Percentiles rank a stretch among this genome's conserved stretches.
These are phyloP conservation scores for Oncorhynchus masou DNA, from an alignment of 2,113 vertebrate genomes.

Conservation along the genomic window DNA sequence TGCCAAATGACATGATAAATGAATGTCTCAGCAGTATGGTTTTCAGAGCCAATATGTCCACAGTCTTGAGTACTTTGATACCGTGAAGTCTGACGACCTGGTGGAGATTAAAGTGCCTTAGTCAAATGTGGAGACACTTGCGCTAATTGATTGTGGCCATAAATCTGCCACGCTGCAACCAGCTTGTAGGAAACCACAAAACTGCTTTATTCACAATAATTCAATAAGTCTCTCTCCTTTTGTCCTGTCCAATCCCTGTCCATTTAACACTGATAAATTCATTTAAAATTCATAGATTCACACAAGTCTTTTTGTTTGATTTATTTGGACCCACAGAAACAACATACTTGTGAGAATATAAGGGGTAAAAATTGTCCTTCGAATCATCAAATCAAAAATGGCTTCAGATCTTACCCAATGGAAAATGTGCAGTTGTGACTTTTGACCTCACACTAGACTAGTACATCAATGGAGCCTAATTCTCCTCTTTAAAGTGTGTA, in stretches of 20 bases:
- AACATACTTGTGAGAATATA: neutral
- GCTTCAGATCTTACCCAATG: neutral
- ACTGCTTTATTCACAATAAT: conserved; percentile 25
- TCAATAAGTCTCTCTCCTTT: neutral
- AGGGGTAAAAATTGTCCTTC: neutral
- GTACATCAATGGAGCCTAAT: neutral
- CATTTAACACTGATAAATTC: conserved; percentile 3
- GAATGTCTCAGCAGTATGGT: too few species aligned
- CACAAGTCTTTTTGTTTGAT: neutral
- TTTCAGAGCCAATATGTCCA: conserved; percentile 32
- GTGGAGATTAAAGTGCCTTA: conserved; percentile 37
- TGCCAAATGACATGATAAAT: too few species aligned
- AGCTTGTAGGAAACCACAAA: conserved; percentile 30
- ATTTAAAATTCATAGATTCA: neutral
- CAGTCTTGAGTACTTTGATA: conserved; percentile 18
- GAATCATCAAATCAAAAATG: neutral
- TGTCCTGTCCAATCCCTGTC: neutral
- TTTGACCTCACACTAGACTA: conserved; percentile 1
- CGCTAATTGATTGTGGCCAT: conserved; percentile 53
- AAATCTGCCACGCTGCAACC: conserved; percentile 42
- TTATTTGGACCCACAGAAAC: neutral
- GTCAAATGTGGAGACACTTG: conserved; percentile 59
- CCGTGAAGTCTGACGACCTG: conserved; percentile 46
- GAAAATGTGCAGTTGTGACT: neutral
- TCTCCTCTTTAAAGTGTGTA: neutral